A percentile compares a stretch with the other conserved stretches of the same genome.
Evolutionary conservation across 2,113 vertebrate species (phyloP).

Genomic region (Terrapene triunguis): DNA sequence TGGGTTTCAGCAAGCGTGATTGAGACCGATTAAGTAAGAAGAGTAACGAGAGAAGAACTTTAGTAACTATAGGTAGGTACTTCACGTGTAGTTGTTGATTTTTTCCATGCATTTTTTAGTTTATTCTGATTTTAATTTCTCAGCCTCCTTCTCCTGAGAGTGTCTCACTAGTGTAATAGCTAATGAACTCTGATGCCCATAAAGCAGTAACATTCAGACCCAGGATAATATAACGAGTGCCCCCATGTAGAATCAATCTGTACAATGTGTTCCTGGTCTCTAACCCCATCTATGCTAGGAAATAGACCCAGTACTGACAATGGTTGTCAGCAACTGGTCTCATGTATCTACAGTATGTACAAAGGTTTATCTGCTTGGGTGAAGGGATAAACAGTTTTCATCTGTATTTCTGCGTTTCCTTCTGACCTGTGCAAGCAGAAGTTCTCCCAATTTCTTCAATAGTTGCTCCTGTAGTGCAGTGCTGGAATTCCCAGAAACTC

Average conservation of each 20-base stretch:
- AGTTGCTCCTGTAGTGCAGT: background rate
- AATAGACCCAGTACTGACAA: accelerated
- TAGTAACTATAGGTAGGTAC: background rate
- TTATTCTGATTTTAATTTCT: background rate
- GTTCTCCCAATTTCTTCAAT: background rate
- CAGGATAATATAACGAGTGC: accelerated
- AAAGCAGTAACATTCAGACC: background rate
- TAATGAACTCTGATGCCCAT: accelerated
- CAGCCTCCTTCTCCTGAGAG: background rate
- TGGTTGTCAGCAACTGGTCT: accelerated
- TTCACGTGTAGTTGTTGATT: background rate
- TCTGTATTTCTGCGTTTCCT: background rate
- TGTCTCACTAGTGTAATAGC: background rate
- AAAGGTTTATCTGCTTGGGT: background rate
- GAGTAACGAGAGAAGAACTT: background rate
- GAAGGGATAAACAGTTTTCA: background rate
- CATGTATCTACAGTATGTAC: background rate
- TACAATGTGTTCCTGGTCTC: accelerated
- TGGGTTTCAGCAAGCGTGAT: background rate
- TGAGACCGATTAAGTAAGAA: background rate
- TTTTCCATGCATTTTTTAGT: background rate
- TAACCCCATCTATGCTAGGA: accelerated
- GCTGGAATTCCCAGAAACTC: background rate
- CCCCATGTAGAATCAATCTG: accelerated
- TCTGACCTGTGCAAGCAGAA: background rate